A percentile compares a stretch with the other conserved stretches of the same genome.
These are phyloP conservation scores for Glandiceps talaboti DNA, from an alignment of 53 echinoderm and acorn worm genomes.

Conservation along the genomic window DNA sequence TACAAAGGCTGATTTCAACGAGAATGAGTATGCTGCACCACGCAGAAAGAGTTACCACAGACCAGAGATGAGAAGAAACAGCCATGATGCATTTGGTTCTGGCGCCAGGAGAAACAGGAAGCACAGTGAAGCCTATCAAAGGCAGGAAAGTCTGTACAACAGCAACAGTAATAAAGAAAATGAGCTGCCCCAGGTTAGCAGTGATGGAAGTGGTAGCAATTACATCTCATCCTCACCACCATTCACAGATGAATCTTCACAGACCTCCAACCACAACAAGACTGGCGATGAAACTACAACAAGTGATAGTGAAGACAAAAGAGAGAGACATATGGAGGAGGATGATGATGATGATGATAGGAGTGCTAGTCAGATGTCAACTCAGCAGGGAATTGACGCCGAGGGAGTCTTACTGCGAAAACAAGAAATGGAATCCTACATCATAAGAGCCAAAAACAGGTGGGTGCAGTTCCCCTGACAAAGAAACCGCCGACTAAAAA, in stretches of 20 bases:
- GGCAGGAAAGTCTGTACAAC: not conserved
- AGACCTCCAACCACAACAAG: not conserved
- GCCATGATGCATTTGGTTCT: not conserved
- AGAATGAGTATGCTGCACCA: too few relatives aligned
- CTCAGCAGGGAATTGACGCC: constrained; percentile 20
- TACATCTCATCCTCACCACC: not conserved
- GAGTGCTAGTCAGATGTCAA: not conserved
- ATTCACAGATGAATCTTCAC: not conserved
- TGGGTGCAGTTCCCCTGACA: too few relatives aligned
- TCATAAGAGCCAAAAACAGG: constrained; percentile 70
- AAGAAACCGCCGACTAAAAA: not conserved
- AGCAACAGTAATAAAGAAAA: not conserved
- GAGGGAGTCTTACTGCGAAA: constrained; percentile 78
- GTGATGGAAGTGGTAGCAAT: not conserved
- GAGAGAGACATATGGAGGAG: not conserved
- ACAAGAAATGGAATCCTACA: constrained; percentile 70
- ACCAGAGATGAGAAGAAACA: constrained; percentile 1
- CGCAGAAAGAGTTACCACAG: not conserved
- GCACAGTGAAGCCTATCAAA: constrained; percentile 8
- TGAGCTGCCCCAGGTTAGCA: not conserved
- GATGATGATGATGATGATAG: not conserved
- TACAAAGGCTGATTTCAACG: too few relatives aligned
- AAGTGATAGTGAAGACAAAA: not conserved
- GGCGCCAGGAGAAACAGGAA: not conserved
- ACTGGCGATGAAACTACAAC: not conserved